phyloP scores from a whole-genome alignment of 1,140 invertebrate species.

The Drosophila sproati region DNA sequence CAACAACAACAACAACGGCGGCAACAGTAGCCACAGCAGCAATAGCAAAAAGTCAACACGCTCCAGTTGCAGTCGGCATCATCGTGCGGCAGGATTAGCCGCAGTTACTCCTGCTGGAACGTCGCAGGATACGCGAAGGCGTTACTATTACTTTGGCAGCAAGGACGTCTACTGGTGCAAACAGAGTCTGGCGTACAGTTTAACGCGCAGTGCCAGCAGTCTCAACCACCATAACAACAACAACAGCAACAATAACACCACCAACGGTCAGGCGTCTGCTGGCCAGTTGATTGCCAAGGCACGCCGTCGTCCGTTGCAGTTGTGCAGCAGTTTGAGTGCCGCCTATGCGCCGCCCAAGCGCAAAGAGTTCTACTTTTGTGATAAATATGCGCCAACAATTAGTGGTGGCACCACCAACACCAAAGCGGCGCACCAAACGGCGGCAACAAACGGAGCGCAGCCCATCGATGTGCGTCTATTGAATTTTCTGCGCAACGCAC shows the following conservation, averaged over 20 bases:
- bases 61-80: conserved; percentile 34
- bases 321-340: conserved; percentile 71
- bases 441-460: conserved; percentile 14
- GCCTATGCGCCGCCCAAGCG: conserved; percentile 67
- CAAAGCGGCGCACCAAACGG: conserved; percentile 1
- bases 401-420: background rate
- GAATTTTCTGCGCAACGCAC: conserved; percentile 68
- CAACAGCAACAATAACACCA: conserved; percentile 8
- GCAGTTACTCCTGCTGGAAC: background rate
- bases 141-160: conserved; percentile 76
- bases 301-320: conserved; percentile 59
- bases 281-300: conserved; percentile 61
- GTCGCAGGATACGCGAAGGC: conserved; percentile 54
- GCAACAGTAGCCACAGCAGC: no score
- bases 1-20: background rate
- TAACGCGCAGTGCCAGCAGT: conserved; percentile 65
- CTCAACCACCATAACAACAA: conserved; percentile 56
- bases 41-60: conserved; percentile 22
- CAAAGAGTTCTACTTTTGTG: conserved; percentile 76
- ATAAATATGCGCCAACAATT: conserved; percentile 62
- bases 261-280: conserved; percentile 20
- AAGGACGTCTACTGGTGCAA: conserved; percentile 82
- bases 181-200: conserved; percentile 53
- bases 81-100: background rate
- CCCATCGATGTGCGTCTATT: conserved; percentile 67